Percentiles rank a stretch among this genome's conserved stretches.
Conservation (phyloP, 2,113 vertebrate genomes). For the Hypanus sabinus region DNA sequence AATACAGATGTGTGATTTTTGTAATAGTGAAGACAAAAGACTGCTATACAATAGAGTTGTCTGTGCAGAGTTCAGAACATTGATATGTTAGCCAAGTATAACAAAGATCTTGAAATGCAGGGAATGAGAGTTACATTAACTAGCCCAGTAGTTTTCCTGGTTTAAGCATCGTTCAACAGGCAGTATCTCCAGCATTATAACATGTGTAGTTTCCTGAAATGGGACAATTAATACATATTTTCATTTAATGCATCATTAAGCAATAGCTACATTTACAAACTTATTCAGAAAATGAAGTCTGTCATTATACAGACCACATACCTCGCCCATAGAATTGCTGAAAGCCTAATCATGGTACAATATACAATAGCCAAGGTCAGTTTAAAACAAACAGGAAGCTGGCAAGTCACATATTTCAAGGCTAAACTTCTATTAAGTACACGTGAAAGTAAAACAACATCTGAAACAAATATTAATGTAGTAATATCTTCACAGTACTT, state of each 20-base stretch:
- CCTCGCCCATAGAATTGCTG: too few species aligned
- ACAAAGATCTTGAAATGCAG: background rate
- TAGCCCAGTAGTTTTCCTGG: background rate
- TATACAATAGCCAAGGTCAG: background rate
- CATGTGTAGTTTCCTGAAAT: background rate
- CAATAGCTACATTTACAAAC: background rate
- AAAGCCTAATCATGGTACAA: too few species aligned
- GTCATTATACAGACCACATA: background rate
- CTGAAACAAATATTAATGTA: constrained; percentile 68
- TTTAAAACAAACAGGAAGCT: constrained; percentile 38
- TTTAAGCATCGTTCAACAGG: background rate
- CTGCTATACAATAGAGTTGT: background rate
- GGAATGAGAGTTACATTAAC: background rate
- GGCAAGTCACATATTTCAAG: constrained; percentile 40
- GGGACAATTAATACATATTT: background rate
- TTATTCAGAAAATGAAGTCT: background rate
- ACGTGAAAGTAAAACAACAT: constrained; percentile 61
- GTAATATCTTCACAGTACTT: constrained; percentile 74
- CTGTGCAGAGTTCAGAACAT: background rate
- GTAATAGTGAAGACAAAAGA: background rate
- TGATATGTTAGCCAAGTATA: background rate
- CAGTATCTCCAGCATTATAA: too few species aligned
- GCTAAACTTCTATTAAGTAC: constrained; percentile 55
- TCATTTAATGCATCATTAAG: background rate
- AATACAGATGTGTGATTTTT: background rate